Evolutionary conservation across 2,113 vertebrate genomes (phyloP).

Genomic region (Pollimyrus isidori): DNA sequence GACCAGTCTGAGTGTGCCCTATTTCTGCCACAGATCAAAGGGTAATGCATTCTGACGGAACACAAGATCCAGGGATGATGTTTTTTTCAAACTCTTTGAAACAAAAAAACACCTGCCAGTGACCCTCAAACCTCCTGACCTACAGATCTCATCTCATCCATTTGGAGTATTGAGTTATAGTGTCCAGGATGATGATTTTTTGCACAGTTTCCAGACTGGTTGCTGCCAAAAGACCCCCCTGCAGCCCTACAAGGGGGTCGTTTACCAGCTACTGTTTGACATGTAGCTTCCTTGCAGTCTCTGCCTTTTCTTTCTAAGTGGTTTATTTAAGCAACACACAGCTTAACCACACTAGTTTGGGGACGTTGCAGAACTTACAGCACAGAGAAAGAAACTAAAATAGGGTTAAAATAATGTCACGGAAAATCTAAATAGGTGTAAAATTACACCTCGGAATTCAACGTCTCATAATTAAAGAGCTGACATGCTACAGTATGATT

Average conservation of each 20-base stretch:
- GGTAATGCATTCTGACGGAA: not conserved
- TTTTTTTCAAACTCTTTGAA: not conserved
- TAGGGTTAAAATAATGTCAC: not conserved
- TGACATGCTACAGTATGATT: not conserved
- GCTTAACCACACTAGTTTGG: not conserved
- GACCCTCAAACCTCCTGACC: not conserved
- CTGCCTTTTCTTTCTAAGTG: not conserved
- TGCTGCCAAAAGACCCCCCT: not conserved
- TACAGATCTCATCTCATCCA: not conserved
- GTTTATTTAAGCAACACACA: not conserved
- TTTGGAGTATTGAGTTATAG: not conserved
- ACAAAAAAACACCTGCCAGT: not conserved
- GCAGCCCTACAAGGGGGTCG: not conserved
- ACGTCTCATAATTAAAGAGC: not conserved
- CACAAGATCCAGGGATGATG: not conserved
- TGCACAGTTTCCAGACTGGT: not conserved
- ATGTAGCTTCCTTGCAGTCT: not conserved
- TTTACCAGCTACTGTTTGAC: not conserved
- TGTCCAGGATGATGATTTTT: not conserved
- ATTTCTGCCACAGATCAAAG: not conserved
- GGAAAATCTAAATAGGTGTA: not conserved
- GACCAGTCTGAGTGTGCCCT: not conserved
- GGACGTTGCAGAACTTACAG: not conserved
- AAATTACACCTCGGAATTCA: not conserved
- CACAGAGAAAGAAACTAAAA: not conserved